A percentile compares a stretch with the other conserved stretches of the same genome.
These are phyloP conservation scores for Poeciliopsis presidionis DNA, from an alignment of 2,797 vertebrate species.

Conservation along the genomic window DNA sequence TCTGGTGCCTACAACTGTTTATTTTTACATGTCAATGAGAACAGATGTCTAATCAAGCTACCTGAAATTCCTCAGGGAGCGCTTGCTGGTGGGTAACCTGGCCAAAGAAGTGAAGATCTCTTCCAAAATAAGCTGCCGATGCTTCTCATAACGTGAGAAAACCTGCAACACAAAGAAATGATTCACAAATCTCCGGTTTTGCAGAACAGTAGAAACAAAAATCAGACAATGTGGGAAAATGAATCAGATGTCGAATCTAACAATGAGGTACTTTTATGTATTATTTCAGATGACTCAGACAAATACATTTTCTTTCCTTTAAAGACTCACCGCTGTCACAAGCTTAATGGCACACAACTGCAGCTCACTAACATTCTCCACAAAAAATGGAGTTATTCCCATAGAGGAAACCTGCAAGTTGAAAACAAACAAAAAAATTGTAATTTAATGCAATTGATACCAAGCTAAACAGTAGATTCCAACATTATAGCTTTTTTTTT, in stretches of 20 bases:
- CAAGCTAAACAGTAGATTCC: background rate
- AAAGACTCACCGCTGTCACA: constrained; percentile 91
- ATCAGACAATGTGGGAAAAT: background rate
- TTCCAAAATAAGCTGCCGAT: constrained; percentile 95
- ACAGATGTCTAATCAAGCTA: constrained; percentile 58
- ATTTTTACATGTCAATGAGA: constrained; percentile 2
- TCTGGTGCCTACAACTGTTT: background rate
- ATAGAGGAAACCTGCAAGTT: constrained; percentile 90
- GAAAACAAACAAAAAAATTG: background rate
- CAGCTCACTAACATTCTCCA: constrained; percentile 97
- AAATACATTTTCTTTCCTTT: background rate
- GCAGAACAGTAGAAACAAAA: background rate
- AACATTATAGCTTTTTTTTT: background rate
- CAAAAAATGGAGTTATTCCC: constrained; percentile 99
- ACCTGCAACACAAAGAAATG: constrained; percentile 78
- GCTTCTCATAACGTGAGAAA: constrained; percentile 97
- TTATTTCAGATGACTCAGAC: background rate
- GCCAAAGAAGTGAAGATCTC: constrained; percentile 98
- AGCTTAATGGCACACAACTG: constrained; percentile 96
- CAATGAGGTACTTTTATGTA: background rate
- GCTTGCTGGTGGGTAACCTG: constrained; percentile 96
- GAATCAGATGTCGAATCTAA: background rate
- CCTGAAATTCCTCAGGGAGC: constrained; percentile 98
- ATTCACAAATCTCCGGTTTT: background rate
- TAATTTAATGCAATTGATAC: background rate